Evolutionary conservation across 2,113 vertebrate species (phyloP), one percentile per base, ranked within the genome.

Genomic region (Mastomys coucha): DNA sequence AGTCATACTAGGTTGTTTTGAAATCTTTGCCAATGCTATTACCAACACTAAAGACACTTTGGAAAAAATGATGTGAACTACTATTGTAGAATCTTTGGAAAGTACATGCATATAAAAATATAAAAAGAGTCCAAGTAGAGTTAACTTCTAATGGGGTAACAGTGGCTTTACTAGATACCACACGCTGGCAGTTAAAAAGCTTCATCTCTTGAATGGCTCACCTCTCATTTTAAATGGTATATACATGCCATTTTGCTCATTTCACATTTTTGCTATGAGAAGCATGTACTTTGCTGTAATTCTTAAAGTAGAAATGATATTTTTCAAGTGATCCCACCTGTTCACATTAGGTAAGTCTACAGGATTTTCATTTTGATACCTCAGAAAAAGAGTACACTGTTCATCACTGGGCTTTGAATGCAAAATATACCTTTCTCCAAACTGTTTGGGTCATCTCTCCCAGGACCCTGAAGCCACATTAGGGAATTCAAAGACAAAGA

Each of bases 401-500:
- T 80, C 81, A 92, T 95, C 58, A 77, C 76, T 95, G 60, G 72
- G 19, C 72, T 95, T 45, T 19, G 2, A 60, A 63, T 95, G 86
- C 73, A 94, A 60, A 94, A 97, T 63, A 63, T 91, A n/a, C 69
- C 76, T 88, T 95, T 97, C 82, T 87, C 94, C 85, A 86, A 70
- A 93, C 31, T 63, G 31, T 90, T 96, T 58, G n/a, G 49, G 53
- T 93, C 86, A 51, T 76, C 85, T 85, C 86, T 93, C 82, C 73
- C 65, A 42, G 90, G 93, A 58, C 3, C 2, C 56, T 84, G 67
- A 91, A 91, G 10, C 53, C 82, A 91, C 82, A 39, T 97, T 81
- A 96, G 95, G 86, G 75, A 93, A 93, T 97, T 20, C n/a, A 78
- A 96, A 97, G 78, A 88, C 24, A 96, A 85, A 94, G 95, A 89